Evolutionary conservation across 2,888 invertebrate species (phyloP).

Genomic region (Eilema caniola): DNA sequence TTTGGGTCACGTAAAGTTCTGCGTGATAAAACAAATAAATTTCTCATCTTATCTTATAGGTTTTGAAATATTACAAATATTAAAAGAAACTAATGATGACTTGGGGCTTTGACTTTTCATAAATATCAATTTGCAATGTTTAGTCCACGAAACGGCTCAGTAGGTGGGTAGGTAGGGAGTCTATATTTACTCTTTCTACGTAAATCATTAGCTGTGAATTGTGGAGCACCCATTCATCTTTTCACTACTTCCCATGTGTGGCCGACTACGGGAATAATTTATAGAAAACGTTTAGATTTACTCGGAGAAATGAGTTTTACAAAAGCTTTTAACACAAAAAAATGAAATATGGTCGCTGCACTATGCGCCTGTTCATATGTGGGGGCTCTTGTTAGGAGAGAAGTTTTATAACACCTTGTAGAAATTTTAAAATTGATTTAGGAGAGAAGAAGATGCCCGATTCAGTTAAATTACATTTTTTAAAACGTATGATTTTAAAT

Average conservation of each 20-base stretch:
- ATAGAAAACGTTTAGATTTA: slow-evolving; percentile 4
- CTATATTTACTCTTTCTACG: slow-evolving; percentile 24
- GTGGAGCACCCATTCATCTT: slow-evolving; percentile 14
- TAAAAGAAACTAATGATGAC: too few species aligned
- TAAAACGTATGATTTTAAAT: too few species aligned
- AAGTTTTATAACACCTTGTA: too few species aligned
- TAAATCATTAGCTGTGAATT: slow-evolving; percentile 32
- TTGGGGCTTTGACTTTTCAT: not conserved
- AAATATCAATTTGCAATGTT: slow-evolving; percentile 8
- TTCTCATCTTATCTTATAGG: not conserved
- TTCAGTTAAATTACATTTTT: too few species aligned
- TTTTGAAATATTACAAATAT: not conserved
- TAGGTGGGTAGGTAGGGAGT: not conserved
- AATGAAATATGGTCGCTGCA: not conserved
- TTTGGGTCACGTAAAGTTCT: not conserved
- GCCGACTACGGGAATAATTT: not conserved
- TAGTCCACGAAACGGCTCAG: not conserved
- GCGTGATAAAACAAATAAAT: not conserved
- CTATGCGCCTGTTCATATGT: not conserved
- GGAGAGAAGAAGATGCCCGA: too few species aligned
- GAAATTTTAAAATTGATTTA: too few species aligned
- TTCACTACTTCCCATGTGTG: slow-evolving; percentile 8
- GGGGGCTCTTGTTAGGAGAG: too few species aligned
- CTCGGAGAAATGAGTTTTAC: not conserved
- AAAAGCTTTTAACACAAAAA: not conserved